These are phyloP conservation scores for Lepus europaeus DNA, from an alignment of 2,113 vertebrate genomes.

Conservation along the genomic window DNA sequence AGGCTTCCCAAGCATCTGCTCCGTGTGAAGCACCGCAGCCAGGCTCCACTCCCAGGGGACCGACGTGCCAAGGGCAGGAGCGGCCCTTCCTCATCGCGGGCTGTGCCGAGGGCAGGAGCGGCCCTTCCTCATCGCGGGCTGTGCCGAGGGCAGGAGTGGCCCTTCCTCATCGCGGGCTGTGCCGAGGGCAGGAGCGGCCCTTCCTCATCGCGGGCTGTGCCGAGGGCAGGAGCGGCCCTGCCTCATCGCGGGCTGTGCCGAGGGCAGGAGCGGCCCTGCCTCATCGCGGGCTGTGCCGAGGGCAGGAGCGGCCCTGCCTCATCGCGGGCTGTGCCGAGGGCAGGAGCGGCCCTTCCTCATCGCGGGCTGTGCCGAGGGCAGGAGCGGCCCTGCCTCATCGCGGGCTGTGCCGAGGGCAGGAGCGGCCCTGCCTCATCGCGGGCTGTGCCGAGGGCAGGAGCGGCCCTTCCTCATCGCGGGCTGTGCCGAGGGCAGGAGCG, in stretches of 20 bases:
- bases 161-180: too few relatives aligned
- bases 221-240: background rate
- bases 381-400: too few relatives aligned
- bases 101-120: background rate
- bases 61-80: background rate
- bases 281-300: too few relatives aligned
- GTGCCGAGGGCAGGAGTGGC: background rate
- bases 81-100: too few relatives aligned
- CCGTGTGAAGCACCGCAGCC: background rate
- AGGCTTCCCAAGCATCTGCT: background rate
- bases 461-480: background rate
- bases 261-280: background rate
- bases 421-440: too few relatives aligned
- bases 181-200: too few relatives aligned
- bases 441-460: background rate
- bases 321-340: background rate
- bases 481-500: background rate
- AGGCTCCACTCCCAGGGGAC: background rate
- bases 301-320: too few relatives aligned
- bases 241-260: background rate
- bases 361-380: background rate
- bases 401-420: background rate
- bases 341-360: background rate
- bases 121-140: too few relatives aligned
- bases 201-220: background rate